A percentile compares a stretch with the other conserved stretches of the same genome.
phyloP scores from a whole-genome alignment of 1,140 invertebrate genomes.

The Sitobion miscanthi region DNA sequence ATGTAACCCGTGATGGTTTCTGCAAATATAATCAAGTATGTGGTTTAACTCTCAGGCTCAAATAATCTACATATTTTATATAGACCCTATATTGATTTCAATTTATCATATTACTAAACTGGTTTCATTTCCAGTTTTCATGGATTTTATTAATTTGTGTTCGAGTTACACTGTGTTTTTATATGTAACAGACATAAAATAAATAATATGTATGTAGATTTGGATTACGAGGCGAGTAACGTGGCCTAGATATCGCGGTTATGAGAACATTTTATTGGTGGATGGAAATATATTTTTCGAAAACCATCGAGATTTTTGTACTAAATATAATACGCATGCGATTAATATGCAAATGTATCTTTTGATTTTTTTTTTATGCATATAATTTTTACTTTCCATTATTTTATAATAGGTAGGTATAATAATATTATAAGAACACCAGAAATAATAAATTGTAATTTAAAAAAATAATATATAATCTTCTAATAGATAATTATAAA shows the following conservation, averaged over 20 bases:
- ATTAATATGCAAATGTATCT: background rate
- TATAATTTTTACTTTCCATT: background rate
- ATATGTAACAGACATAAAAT: background rate
- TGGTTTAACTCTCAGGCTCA: background rate
- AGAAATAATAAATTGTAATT: background rate
- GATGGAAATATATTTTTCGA: background rate
- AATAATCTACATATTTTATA: constrained; percentile 19
- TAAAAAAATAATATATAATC: background rate
- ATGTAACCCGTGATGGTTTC: background rate
- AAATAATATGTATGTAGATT: constrained; percentile 5
- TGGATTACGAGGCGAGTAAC: background rate
- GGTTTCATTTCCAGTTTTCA: constrained; percentile 10
- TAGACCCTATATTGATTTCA: background rate
- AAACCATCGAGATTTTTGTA: background rate
- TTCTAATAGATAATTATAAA: background rate
- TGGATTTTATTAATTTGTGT: background rate
- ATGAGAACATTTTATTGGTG: background rate
- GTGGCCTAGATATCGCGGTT: background rate
- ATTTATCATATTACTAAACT: constrained; percentile 19
- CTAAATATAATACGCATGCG: background rate
- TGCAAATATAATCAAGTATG: background rate
- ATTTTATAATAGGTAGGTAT: background rate
- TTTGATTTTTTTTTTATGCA: background rate
- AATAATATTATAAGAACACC: background rate
- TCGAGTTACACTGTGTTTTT: background rate